Evolutionary conservation across 2,888 invertebrate species (phyloP).

Genomic region (Molorchus minor): DNA sequence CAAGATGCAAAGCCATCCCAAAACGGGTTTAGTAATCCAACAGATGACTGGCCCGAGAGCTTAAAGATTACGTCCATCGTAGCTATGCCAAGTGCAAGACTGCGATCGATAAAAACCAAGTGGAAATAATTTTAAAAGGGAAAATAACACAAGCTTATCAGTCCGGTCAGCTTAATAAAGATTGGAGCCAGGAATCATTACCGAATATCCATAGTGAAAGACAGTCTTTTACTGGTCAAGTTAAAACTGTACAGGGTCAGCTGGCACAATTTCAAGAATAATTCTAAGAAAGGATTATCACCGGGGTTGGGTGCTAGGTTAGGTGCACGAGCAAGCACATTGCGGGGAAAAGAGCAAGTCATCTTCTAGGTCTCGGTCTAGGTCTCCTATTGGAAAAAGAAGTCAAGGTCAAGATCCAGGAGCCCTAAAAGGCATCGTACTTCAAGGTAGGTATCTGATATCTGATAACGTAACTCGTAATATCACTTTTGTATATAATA

Average conservation of each 20-base stretch:
- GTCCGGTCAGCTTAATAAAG: constrained; percentile 87
- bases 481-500: no score
- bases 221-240: constrained; percentile 56
- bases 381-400: constrained; percentile 49
- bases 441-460: constrained; percentile 55
- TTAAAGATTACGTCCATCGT: constrained; percentile 86
- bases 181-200: constrained; percentile 95
- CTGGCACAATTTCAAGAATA: constrained; percentile 70
- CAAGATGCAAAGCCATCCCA: constrained; percentile 34
- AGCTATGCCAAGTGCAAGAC: constrained; percentile 92
- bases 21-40: constrained; percentile 63
- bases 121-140: constrained; percentile 92
- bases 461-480: no score
- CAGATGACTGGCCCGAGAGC: constrained; percentile 81
- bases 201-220: constrained; percentile 87
- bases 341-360: constrained; percentile 57
- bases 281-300: constrained; percentile 52
- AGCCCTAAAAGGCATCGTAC: constrained; percentile 55
- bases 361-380: constrained; percentile 59
- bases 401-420: constrained; percentile 45
- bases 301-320: constrained; percentile 67
- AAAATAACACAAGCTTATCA: constrained; percentile 92
- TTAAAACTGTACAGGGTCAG: constrained; percentile 64
- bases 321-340: constrained; percentile 65
- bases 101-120: constrained; percentile 89